Evolutionary conservation across 2,797 vertebrate species (phyloP), one percentile per base, ranked within the genome.

Genomic region (Aeoliscus strigatus): DNA sequence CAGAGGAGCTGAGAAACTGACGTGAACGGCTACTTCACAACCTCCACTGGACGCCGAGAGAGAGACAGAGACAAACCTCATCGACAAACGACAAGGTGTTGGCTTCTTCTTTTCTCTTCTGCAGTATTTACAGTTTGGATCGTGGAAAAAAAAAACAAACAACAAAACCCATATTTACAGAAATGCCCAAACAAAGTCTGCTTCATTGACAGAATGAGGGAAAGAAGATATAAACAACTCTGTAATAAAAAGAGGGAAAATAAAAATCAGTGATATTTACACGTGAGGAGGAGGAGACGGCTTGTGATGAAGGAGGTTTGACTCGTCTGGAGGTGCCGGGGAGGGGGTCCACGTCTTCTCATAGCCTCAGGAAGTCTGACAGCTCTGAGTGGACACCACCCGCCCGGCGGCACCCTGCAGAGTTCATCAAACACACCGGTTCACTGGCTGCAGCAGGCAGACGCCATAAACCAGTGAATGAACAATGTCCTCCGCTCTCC

Each of bases 191-290:
- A 62, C 56, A 61, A 68, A 72, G 61, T 73, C 55, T 9, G 55
- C 50, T 60, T 51, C 43, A 14, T 60, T 10, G 26, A 66, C 66
- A 38, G 40, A 58, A 75, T 59, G 72, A 58, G 55, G 61, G 59
- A 57, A 43, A 40, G 53, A 32, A 60, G 57, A 67, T 75, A 81
- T 72, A 66, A 79, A 79, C 69, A 66, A 66, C 75, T 82, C 63
- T 76, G 64, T 73, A 60, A 69, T 65, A 72, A 80, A 66, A 77
- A 75, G 50, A 66, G 52, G 42, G 54, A 68, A 81, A 70, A 3
- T 72, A 71, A 78, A 78, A 73, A 70, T 67, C 43, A 42, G 79
- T 74, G 68, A 72, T 83, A 85, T 82, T 82, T 82, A 83, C 83
- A 85, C 14, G 76, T 82, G 81, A 65, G 38, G 38, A 23, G 40